Evolutionary conservation across 1,140 invertebrate genomes (phyloP).

Genomic region (Orussus abietinus): DNA sequence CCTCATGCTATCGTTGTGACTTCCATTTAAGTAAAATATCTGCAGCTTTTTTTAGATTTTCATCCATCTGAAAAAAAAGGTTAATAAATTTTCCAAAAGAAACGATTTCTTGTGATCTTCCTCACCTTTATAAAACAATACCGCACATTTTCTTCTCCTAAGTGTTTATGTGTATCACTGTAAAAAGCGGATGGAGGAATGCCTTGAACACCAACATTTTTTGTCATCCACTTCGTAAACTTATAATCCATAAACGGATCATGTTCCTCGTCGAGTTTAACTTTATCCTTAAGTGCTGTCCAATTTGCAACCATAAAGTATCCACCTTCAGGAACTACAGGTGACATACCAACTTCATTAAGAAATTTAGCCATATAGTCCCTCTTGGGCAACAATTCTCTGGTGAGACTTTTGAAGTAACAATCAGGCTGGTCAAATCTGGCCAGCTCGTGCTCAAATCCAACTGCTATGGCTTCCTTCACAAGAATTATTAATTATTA

Average conservation of each 20-base stretch:
- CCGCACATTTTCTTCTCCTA: slow-evolving; percentile 85
- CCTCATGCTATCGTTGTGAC: slow-evolving; percentile 19
- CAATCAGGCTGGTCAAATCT: slow-evolving; percentile 72
- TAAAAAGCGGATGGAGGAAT: slow-evolving; percentile 97
- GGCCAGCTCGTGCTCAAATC: slow-evolving; percentile 82
- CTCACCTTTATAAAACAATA: slow-evolving; percentile 92
- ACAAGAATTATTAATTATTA: slow-evolving; percentile 11
- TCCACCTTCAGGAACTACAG: slow-evolving; percentile 91
- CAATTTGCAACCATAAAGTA: slow-evolving; percentile 97
- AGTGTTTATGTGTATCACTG: slow-evolving; percentile 70
- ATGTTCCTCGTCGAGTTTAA: slow-evolving; percentile 63
- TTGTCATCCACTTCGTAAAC: slow-evolving; percentile 94
- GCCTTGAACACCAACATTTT: slow-evolving; percentile 86
- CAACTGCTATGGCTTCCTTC: slow-evolving; percentile 86
- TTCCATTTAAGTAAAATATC: slow-evolving; percentile 64
- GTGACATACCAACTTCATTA: slow-evolving; percentile 77
- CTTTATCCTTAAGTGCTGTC: slow-evolving; percentile 64
- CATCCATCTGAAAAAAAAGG: slow-evolving; percentile 60
- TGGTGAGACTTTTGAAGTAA: slow-evolving; percentile 78
- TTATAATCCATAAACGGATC: slow-evolving; percentile 81
- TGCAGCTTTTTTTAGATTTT: slow-evolving; percentile 68
- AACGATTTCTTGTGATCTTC: slow-evolving; percentile 4
- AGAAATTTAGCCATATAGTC: slow-evolving; percentile 80
- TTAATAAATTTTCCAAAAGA: slow-evolving; percentile 14
- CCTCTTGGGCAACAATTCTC: slow-evolving; percentile 78